A percentile compares a stretch with the other conserved stretches of the same genome.
Evolutionary conservation across 2,113 vertebrate genomes (phyloP).

Genomic region (Hyla sarda): DNA sequence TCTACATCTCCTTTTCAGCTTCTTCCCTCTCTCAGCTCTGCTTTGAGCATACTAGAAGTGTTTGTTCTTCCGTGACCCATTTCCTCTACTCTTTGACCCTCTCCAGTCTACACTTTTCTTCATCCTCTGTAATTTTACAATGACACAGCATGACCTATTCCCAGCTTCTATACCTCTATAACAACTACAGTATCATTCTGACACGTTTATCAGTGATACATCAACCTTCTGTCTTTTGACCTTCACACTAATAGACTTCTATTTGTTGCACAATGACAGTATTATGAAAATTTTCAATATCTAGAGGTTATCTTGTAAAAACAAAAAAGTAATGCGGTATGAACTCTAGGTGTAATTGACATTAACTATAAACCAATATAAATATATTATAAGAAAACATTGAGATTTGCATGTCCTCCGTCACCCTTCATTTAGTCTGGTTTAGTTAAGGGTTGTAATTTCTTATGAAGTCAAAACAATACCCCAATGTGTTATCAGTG

Average conservation of each 20-base stretch:
- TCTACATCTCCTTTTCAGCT: conserved; percentile 29
- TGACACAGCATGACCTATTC: conserved; percentile 35
- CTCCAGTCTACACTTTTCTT: conserved; percentile 30
- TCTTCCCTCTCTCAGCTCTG: conserved; percentile 26
- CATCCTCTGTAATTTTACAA: conserved; percentile 42
- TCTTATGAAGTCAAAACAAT: no score
- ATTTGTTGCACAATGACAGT: background rate
- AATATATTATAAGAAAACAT: background rate
- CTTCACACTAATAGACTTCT: conserved; percentile 3
- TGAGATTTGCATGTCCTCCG: no score
- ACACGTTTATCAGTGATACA: conserved; percentile 3
- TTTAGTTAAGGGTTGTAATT: no score
- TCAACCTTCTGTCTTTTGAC: conserved; percentile 15
- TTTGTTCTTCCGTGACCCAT: conserved; percentile 41
- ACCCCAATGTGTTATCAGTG: no score
- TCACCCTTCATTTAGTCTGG: no score
- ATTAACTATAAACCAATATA: background rate
- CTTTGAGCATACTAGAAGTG: conserved; percentile 19
- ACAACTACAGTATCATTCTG: conserved; percentile 5
- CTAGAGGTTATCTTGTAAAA: background rate
- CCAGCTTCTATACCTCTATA: conserved; percentile 9
- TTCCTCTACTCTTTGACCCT: conserved; percentile 43
- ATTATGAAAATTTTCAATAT: background rate
- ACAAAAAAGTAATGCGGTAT: background rate
- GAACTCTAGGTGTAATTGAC: background rate